Percentiles rank a stretch among this genome's conserved stretches.
Evolutionary conservation across 1,140 invertebrate species (phyloP).

Genomic region (Halotydeus destructor): DNA sequence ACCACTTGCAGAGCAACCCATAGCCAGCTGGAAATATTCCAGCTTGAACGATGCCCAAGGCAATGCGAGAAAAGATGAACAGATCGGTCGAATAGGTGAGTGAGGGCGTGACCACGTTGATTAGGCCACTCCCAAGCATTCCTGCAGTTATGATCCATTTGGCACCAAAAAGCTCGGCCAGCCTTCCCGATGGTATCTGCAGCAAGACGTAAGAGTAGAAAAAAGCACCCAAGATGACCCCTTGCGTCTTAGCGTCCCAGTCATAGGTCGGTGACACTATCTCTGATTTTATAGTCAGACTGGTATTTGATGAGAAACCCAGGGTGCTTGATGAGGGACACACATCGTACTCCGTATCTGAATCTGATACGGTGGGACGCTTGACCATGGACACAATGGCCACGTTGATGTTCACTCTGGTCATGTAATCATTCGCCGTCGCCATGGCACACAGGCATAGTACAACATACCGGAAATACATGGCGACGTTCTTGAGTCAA

Average conservation of each 20-base stretch:
- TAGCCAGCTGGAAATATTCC: constrained; percentile 22
- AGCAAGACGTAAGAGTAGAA: constrained; percentile 66
- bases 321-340: too few species aligned
- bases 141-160: neutral
- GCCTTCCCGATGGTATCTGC: constrained; percentile 52
- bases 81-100: neutral
- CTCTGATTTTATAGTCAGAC: too few species aligned
- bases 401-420: too few species aligned
- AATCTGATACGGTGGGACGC: too few species aligned
- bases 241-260: constrained; percentile 14
- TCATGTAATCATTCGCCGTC: too few species aligned
- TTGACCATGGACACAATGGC: too few species aligned
- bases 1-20: constrained; percentile 22
- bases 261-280: too few species aligned
- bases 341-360: too few species aligned
- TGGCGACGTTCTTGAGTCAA: too few species aligned
- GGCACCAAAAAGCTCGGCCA: neutral
- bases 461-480: too few species aligned
- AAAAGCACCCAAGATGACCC: constrained; percentile 51
- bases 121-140: neutral
- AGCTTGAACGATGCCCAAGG: constrained; percentile 16
- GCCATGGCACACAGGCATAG: too few species aligned
- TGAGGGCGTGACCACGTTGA: neutral
- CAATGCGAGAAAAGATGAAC: constrained; percentile 8
- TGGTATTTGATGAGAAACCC: too few species aligned